Base-by-base conservation (phyloP, 2,797 vertebrate species). In the Danio kyathit region DNA sequence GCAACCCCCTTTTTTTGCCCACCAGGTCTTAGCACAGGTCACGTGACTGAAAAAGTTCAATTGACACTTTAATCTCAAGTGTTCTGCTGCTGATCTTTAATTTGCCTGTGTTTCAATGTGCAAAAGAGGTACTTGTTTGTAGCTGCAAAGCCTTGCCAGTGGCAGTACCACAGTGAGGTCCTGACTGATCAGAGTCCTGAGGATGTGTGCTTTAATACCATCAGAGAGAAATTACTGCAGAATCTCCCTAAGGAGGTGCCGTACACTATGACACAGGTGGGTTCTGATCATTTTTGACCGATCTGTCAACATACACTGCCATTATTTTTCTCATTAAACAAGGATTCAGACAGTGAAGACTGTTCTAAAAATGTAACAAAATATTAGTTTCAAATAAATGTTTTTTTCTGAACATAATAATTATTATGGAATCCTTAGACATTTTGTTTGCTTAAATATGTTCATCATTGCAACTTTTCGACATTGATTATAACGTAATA, bases 131-230 rank as follows among this genome's bases (percentile, higher is more conserved):
- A 98, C 88, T 94, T 99, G 38, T 83, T 96, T 83, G 83, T 87
- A 79, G 89, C 87, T 44, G 97, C 98, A 76, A 95, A 92, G 87
- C 95, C 96, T 0, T 95, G 96, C 4, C 82, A 91, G 0, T 99
- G 97, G 98, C 90, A 94, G 87, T 99, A 95, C 87, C 98, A 99
- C 91, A 98, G 97, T 0, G 81, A 91, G 0, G 96, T 99, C 13
- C 89, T 99, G 88, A 99, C 97, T 0, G 96, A 92, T 89, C 97
- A 99, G 90, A 93, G 87, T 6, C 97, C 97, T 0, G 92, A 96
- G 63, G 94, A 96, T 21, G 82, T 99, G 88, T 98, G 97, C 74
- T 19, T 85, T 61, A 97, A 96, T 78, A 90, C 92, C 54, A 91
- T 99, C 89, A 92, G 96, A 87, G 97, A 95, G 91, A 98, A 96